phyloP scores from a whole-genome alignment of 2,113 vertebrate genomes.

The Sinosuthora webbiana region DNA sequence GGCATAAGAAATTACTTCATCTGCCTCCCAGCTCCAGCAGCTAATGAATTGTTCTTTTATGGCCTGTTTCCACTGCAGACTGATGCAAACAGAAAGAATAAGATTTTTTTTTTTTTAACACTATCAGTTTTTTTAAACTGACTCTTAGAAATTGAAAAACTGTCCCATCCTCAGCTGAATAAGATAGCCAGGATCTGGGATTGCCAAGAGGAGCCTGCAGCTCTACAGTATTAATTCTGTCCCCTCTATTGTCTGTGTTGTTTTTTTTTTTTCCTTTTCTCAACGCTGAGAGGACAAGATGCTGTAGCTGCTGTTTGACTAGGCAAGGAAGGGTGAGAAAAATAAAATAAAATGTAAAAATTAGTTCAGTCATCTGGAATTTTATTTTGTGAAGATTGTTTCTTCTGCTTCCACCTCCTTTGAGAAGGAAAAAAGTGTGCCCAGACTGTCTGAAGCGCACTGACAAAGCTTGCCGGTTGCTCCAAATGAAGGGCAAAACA shows the following conservation, averaged over 20 bases:
- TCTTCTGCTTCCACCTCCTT: background rate
- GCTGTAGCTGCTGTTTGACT: background rate
- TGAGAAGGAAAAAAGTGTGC: background rate
- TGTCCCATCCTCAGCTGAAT: background rate
- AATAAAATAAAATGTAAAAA: background rate
- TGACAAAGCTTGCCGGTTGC: background rate
- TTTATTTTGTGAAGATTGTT: background rate
- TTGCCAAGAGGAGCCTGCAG: background rate
- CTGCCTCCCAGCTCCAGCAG: background rate
- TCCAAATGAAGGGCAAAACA: background rate
- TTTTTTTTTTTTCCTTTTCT: background rate
- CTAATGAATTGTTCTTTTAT: background rate
- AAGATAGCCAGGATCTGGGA: background rate
- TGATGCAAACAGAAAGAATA: background rate
- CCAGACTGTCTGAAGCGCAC: background rate
- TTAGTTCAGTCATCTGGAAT: background rate
- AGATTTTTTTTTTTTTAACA: background rate
- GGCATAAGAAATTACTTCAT: background rate
- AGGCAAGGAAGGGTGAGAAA: background rate
- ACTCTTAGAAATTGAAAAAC: background rate
- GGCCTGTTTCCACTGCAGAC: background rate
- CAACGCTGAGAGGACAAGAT: background rate
- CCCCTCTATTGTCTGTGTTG: rapidly evolving
- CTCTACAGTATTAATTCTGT: background rate
- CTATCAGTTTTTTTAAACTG: background rate